Evolutionary conservation across 2,113 vertebrate genomes (phyloP).

Genomic region (Catharus fuscescens): DNA sequence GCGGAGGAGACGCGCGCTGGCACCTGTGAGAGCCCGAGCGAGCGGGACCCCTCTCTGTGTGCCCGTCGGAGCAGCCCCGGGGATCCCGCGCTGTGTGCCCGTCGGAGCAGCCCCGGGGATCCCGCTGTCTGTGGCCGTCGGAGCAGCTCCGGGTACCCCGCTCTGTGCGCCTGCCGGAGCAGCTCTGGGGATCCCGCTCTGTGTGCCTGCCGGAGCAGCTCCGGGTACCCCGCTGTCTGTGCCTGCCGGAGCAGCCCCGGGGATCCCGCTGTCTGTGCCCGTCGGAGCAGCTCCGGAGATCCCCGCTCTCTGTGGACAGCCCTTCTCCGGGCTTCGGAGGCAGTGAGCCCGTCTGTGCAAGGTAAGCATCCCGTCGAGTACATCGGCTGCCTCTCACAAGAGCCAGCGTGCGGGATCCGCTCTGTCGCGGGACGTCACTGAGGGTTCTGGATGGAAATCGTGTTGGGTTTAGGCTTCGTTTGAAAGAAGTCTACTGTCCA

Average conservation of each 20-base stretch:
- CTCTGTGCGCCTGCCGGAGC: not conserved
- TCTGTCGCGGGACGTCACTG: not conserved
- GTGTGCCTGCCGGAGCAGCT: not conserved
- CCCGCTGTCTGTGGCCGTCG: not conserved
- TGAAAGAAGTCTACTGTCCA: not conserved
- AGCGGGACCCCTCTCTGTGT: not conserved
- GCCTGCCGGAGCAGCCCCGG: not conserved
- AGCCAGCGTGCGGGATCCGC: not conserved
- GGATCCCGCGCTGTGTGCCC: not conserved
- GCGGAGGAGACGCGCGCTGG: not conserved
- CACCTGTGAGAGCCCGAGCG: slow-evolving; percentile 14
- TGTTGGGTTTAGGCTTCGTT: slow-evolving; percentile 31
- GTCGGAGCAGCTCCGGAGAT: not conserved
- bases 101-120: not conserved
- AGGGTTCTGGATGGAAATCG: slow-evolving; percentile 19
- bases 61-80: not conserved
- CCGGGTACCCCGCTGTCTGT: not conserved
- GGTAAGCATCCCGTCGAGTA: not conserved
- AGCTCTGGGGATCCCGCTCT: not conserved
- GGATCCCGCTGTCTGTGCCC: not conserved
- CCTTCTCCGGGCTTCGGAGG: not conserved
- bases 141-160: not conserved
- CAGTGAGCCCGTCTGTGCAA: not conserved
- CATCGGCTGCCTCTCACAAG: not conserved
- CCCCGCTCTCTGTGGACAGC: not conserved